A percentile compares a stretch with the other conserved stretches of the same genome.
These are phyloP conservation scores for Zaprionus inermis DNA, from an alignment of 1,140 invertebrate species.

Conservation along the genomic window DNA sequence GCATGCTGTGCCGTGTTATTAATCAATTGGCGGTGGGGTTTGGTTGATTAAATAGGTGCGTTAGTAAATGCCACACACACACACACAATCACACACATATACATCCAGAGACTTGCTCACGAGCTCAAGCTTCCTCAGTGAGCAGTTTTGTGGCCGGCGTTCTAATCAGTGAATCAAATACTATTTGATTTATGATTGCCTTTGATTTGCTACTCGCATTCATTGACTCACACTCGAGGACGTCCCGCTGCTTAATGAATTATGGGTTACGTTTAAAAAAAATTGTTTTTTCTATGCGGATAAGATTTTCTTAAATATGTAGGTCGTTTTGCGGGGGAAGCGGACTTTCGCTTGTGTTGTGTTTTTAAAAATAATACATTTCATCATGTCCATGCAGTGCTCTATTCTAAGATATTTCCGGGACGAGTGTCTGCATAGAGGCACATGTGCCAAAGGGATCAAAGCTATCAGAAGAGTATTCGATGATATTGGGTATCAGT, in stretches of 20 bases:
- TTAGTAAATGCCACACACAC: conserved; percentile 56
- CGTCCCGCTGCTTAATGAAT: conserved; percentile 67
- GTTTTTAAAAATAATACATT: neutral
- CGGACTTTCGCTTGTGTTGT: neutral
- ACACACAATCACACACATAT: conserved; percentile 3
- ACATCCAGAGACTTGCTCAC: conserved; percentile 19
- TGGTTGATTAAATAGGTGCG: conserved; percentile 74
- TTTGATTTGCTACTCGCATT: conserved; percentile 53
- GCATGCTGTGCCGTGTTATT: conserved; percentile 68
- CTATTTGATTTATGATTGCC: conserved; percentile 72
- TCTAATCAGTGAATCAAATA: conserved; percentile 75
- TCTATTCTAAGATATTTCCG: conserved; percentile 5
- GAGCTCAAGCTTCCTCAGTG: neutral
- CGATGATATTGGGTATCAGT: conserved; percentile 11
- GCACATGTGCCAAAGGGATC: conserved; percentile 13
- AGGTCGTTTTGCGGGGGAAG: neutral
- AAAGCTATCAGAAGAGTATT: conserved; percentile 1
- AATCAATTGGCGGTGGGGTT: conserved; percentile 61
- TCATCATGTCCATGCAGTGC: neutral
- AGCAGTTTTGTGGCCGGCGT: conserved; percentile 2
- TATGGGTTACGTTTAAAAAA: conserved; percentile 32
- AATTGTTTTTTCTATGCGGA: neutral
- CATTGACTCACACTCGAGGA: conserved; percentile 10
- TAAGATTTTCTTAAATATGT: conserved; percentile 1
- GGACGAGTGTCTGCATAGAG: neutral